Evolutionary conservation across 2,797 vertebrate species (phyloP), one percentile per base, ranked within the genome.

Genomic region (Melanotaenia boesemani): DNA sequence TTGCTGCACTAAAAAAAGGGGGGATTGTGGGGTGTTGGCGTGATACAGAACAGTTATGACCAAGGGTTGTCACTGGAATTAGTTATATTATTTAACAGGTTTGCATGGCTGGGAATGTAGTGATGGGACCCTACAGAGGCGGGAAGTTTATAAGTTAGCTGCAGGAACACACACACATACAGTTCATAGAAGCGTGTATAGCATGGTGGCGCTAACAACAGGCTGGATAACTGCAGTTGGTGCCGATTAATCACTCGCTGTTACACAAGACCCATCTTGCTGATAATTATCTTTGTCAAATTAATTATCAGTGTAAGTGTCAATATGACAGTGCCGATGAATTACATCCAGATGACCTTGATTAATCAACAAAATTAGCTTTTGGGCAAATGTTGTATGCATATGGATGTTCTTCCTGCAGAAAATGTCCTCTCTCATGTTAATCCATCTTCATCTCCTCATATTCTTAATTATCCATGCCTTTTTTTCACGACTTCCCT

Each of bases 221-320:
- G 82, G 82, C 76, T 57, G 67, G 24, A 62, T 61, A 61, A 75
- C 82, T 80, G 81, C 80, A 80, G 70, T 68, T 80, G 79, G 69
- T 86, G 88, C 84, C 85, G 83, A 90, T 88, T 89, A 73, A 91
- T 88, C 83, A 76, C 69, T 88, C 84, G 72, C 78, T 62, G 81
- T 88, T 80, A 74, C 89, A 88, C 86, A 77, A 67, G 77, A 83
- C 70, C 77, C 82, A 67, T 86, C 78, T 83, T 78, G 77, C 80
- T 81, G 82, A 91, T 93, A 90, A 92, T 91, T 91, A 88, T 90
- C 87, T 88, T 87, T 89, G 89, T 89, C 88, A 89, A 85, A 91
- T 89, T 78, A 89, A 93, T 92, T 88, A 88, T 83, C 85, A 86
- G 83, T 79, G 67, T 85, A 87, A 89, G 88, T 91, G 88, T 90